Evolutionary conservation across 92 coral and sea anemone genomes (phyloP), one percentile per base, ranked within the genome.

Genomic region (Porites divaricata): DNA sequence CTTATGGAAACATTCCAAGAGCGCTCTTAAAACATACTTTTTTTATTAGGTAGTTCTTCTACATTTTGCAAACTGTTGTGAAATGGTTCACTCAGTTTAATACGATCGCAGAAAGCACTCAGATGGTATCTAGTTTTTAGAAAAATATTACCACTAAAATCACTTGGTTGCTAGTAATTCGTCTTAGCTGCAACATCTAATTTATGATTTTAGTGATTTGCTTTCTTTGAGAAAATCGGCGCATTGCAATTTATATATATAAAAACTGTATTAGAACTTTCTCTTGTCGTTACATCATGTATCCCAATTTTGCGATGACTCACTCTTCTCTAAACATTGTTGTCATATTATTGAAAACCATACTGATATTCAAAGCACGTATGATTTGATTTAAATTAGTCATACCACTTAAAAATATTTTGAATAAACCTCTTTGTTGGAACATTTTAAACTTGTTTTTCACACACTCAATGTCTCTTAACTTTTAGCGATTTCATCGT

Each of bases 291-390:
- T 73, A 73, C 62, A 73, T 52, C 62, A 73, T 73, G 25, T 20
- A 11, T 73, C 76, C 53, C 22, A 73, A 25, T 51, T 20, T 73
- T 73, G 77, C 28, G 6, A 20, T 73, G 77, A 73, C 77, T 51
- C 63, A 53, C 26, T 9, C 35, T 8, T 12, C 70, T 66, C 26
- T 50, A 21, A 20, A 48, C 50, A n/a, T 72, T 58, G 20, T 5
- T 49, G 76, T 49, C 76, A 72, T 15, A 15, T 48, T 61, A 61
- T 61, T 45, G 13, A 72, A 49, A 72, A 17, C 25, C 58, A 17
- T 57, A 53, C 75, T 41, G 19, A 71, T 71, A 48, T 71, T 49
- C 57, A 21, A 71, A 49, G 57, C 75, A 71, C 75, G 75, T 71
- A 45, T 48, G 50, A 71, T 66, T 24, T 20, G 12, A 9, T 66